A percentile compares a stretch with the other conserved stretches of the same genome.
These are phyloP conservation scores for Pseudococcus longispinus DNA, from an alignment of 2,888 invertebrate genomes.

Conservation along the genomic window DNA sequence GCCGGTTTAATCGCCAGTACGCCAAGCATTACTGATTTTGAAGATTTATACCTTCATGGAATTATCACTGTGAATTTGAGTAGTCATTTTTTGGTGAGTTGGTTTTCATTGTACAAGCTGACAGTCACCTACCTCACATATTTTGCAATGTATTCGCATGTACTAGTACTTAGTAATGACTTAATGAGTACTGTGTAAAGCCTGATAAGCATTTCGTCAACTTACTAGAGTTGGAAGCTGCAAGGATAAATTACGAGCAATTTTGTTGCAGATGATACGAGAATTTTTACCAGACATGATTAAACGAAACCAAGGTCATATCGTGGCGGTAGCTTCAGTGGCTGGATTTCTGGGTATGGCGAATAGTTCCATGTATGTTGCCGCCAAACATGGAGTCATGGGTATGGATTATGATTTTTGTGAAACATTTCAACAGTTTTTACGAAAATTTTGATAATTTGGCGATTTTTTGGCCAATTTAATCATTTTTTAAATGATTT, in stretches of 20 bases:
- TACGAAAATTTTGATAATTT: too few species aligned
- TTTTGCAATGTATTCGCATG: too few species aligned
- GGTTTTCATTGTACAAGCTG: neutral
- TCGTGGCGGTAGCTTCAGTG: constrained; percentile 90
- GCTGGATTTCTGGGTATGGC: constrained; percentile 75
- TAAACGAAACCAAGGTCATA: constrained; percentile 82
- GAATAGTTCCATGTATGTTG: constrained; percentile 57
- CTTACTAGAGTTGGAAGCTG: too few species aligned
- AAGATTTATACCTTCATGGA: constrained; percentile 53
- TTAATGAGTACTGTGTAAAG: neutral
- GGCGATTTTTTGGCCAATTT: too few species aligned
- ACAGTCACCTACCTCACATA: too few species aligned
- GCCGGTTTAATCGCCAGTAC: constrained; percentile 58
- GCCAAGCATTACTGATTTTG: constrained; percentile 46
- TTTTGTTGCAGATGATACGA: constrained; percentile 77
- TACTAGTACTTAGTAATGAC: too few species aligned
- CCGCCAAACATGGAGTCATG: constrained; percentile 58
- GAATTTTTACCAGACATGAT: constrained; percentile 92
- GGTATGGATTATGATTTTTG: constrained; percentile 55
- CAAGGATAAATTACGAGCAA: too few species aligned
- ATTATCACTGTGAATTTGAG: constrained; percentile 59
- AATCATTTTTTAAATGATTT: too few species aligned
- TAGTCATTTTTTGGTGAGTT: constrained; percentile 59
- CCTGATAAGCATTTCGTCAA: too few species aligned
- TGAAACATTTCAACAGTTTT: too few species aligned